Conservation (phyloP, 1,140 invertebrate genomes). For the Aphelinus certus region DNA sequence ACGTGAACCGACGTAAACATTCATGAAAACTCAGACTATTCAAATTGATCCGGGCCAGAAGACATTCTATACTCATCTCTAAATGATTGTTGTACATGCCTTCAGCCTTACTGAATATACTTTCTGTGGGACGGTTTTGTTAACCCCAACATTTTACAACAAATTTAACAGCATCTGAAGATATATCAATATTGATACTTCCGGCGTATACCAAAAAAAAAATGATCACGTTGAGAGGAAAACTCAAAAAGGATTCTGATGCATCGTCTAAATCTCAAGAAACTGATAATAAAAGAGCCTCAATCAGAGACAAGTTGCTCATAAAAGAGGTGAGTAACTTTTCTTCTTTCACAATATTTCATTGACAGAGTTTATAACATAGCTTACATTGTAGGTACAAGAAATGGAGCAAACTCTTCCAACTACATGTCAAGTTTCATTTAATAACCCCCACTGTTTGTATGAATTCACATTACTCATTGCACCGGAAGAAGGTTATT, state of each 20-base stretch:
- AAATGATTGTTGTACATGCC: no score
- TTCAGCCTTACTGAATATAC: no score
- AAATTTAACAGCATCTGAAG: no score
- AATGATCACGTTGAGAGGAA: conserved; percentile 85
- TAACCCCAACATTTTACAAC: no score
- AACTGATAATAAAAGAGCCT: conserved; percentile 71
- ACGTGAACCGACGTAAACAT: no score
- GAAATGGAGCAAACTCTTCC: conserved; percentile 91
- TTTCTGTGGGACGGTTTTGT: no score
- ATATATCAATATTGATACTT: no score
- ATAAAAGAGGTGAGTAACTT: conserved; percentile 76
- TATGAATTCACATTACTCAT: conserved; percentile 84
- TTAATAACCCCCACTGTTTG: conserved; percentile 84
- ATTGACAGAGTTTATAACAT: conserved; percentile 22
- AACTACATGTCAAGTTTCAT: conserved; percentile 79
- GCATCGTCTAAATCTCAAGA: conserved; percentile 59
- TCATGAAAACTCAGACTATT: no score
- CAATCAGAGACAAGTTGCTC: conserved; percentile 85
- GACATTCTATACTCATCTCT: no score
- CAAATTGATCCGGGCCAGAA: no score
- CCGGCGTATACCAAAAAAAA: neutral
- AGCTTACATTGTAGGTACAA: conserved; percentile 74
- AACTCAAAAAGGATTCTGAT: conserved; percentile 76
- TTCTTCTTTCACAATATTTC: conserved; percentile 24
- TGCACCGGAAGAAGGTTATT: conserved; percentile 88